Evolutionary conservation across 1,140 invertebrate species (phyloP), one percentile per base, ranked within the genome.

Genomic region (Eumaeus atala): DNA sequence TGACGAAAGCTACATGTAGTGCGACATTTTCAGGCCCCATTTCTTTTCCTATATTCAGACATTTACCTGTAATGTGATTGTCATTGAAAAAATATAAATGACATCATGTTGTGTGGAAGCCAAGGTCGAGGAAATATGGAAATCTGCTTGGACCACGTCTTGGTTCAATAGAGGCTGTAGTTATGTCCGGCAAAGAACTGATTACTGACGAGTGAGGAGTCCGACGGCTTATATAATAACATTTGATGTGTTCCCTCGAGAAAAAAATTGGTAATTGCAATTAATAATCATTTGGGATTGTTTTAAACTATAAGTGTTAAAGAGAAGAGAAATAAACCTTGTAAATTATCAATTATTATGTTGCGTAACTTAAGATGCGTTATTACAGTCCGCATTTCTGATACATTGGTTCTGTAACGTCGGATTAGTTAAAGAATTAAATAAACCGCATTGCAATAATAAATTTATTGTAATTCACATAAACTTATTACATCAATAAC

Each of bases 171-270:
- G 81, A 89, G 18, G 68, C 93, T 0, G 90, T 94, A 1, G 68
- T 92, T 5, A 87, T 93, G 0, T 91, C 89, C n/a, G 90, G 91
- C 0, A 84, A 89, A 56, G 87, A 91, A 38, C 73, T 89, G 1
- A 90, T 92, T 0, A 91, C 89, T 59, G 90, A 77, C 80, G 1
- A 88, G 81, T 35, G 91, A 93, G 6, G 91, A 92, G 42, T 92
- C 94, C 56, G 90, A 92, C 40, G 92, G 91, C 3, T 87, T 93
- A 56, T 93, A 93, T 0, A 89, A 92, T 71, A 92, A 92, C 92
- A 92, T 58, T 77, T 87, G 34, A 74, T 92, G 16, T 80, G 93
- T 58, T 87, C 91, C 0, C 91, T 91, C 63, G 91, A 91, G 17
- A 89, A 91, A 70, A 88, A 91, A 73, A 80, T 89, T 62, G 92